phyloP scores from a whole-genome alignment of 1,140 invertebrate genomes.

The Nasonia vitripennis region DNA sequence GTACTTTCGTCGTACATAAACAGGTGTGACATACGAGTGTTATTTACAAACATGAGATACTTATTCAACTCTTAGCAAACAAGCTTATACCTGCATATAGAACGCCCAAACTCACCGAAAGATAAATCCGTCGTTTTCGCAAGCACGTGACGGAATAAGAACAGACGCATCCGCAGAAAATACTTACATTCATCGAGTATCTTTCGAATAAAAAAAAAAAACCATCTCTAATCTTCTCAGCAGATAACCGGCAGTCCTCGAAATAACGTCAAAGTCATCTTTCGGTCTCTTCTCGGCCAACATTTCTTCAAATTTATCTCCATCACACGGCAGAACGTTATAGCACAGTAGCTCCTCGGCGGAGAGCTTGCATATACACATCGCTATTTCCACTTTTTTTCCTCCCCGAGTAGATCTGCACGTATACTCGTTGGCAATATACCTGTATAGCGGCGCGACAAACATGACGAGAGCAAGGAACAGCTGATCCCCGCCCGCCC shows the following conservation, averaged over 20 bases:
- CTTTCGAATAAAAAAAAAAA: too few relatives aligned
- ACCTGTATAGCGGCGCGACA: neutral
- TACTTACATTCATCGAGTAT: neutral
- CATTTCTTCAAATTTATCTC: too few relatives aligned
- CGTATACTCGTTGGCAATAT: too few relatives aligned
- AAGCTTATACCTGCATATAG: neutral
- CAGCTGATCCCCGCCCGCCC: conserved; percentile 31
- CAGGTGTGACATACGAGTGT: neutral
- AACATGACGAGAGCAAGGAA: conserved; percentile 31
- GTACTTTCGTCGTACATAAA: neutral
- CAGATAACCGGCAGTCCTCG: too few relatives aligned
- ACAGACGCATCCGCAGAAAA: neutral
- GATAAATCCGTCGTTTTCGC: neutral
- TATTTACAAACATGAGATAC: neutral
- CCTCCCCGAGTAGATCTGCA: too few relatives aligned
- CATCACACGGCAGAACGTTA: too few relatives aligned
- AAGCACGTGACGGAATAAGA: neutral
- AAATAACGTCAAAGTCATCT: too few relatives aligned
- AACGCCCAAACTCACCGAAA: neutral
- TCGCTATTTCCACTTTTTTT: too few relatives aligned
- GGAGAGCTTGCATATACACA: too few relatives aligned
- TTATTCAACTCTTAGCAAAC: neutral
- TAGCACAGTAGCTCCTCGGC: too few relatives aligned
- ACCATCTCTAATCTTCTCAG: too few relatives aligned
- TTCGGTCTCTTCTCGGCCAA: too few relatives aligned